Evolutionary conservation across 2,888 invertebrate genomes (phyloP).

Genomic region (Crossocerus cetratus): DNA sequence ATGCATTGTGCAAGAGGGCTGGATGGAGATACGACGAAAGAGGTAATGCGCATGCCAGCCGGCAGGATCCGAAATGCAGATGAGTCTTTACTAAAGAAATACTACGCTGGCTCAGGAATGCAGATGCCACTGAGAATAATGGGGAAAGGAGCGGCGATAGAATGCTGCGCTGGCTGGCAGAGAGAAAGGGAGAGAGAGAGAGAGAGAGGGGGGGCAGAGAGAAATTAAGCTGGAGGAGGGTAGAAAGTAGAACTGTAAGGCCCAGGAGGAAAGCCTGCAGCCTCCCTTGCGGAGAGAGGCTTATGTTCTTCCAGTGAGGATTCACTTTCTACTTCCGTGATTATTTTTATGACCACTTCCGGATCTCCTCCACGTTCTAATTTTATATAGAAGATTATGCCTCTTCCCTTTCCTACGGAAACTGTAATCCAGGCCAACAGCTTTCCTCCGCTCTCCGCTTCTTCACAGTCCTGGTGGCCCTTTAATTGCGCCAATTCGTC

Average conservation of each 20-base stretch:
- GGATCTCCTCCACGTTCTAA: conserved; percentile 10
- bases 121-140: conserved; percentile 43
- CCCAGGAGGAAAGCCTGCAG: not conserved
- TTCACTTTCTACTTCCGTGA: conserved; percentile 25
- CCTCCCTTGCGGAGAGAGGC: conserved; percentile 15
- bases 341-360: conserved; percentile 30
- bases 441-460: not conserved
- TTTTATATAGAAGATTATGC: conserved; percentile 32
- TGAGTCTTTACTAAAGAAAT: conserved; percentile 5
- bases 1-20: not conserved
- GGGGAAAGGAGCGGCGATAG: conserved; percentile 28
- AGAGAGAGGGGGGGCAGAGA: not conserved
- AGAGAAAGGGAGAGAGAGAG: not conserved
- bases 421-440: conserved; percentile 21
- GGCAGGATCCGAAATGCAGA: conserved; percentile 33
- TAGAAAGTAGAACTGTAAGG: too few relatives aligned
- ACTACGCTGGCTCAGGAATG: conserved; percentile 18
- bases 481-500: not conserved
- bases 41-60: too few relatives aligned
- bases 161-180: conserved; percentile 18
- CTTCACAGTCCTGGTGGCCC: not conserved
- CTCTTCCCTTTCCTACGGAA: not conserved
- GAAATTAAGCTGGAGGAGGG: too few relatives aligned
- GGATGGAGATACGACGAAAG: not conserved
- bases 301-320: not conserved